Evolutionary conservation across 2,888 invertebrate species (phyloP).

Genomic region (Thymelicus acteon): DNA sequence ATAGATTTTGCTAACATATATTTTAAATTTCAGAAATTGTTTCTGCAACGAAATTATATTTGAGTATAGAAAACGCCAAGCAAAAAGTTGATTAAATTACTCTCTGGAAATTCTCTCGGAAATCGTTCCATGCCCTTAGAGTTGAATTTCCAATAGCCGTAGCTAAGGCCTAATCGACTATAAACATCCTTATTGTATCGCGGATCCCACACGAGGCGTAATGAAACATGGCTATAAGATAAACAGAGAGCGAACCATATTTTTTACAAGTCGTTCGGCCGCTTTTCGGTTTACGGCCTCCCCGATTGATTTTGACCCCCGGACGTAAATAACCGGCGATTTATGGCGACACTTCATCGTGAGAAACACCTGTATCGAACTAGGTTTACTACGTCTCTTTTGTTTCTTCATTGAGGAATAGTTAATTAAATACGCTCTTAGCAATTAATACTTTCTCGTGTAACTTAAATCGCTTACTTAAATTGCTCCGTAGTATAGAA

Average conservation of each 20-base stretch:
- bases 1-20: too few species aligned
- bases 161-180: conserved; percentile 6
- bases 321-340: conserved; percentile 44
- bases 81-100: conserved; percentile 12
- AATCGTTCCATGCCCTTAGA: conserved; percentile 7
- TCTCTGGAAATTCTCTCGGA: neutral
- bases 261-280: conserved; percentile 39
- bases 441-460: too few species aligned
- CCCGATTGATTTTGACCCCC: conserved; percentile 46
- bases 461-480: too few species aligned
- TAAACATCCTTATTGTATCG: conserved; percentile 25
- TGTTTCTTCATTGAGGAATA: conserved; percentile 8
- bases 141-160: conserved; percentile 20
- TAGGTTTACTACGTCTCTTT: conserved; percentile 23
- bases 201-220: conserved; percentile 34
- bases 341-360: conserved; percentile 45
- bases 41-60: neutral
- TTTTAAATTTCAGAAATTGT: too few species aligned
- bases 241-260: conserved; percentile 39
- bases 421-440: conserved; percentile 16
- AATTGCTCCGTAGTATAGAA: too few species aligned
- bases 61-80: neutral
- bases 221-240: conserved; percentile 42
- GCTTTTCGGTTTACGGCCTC: conserved; percentile 42
- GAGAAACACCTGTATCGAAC: conserved; percentile 36